Base-by-base conservation (phyloP, 1,140 invertebrate genomes). In the Patella vulgata region DNA sequence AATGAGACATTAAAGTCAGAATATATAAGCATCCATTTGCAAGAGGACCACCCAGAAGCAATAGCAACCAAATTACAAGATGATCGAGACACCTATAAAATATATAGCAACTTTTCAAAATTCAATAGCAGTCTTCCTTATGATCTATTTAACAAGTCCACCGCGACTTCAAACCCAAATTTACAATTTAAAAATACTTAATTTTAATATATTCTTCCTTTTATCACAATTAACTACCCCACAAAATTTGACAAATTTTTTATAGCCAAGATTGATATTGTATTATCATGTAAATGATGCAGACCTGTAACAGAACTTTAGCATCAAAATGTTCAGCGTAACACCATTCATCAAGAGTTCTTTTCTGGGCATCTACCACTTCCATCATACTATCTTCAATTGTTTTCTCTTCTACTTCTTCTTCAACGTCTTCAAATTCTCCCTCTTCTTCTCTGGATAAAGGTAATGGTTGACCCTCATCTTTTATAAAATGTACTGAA, bases 311-410 rank as follows among this genome's bases (percentile, higher is more conserved):
- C 4, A 85, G 67, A 19, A 81, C 63, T 30, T 79, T 56, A 23
- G 76, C 78, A 44, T 84, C 77, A 63, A 78, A 80, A 52, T 84
- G 81, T 62, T 85, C 83, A 36, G 80, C 77, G 75, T 80, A 84
- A 51, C 78, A 80, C 81, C 81, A 85, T 55, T 82, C 73, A 46
- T 82, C 81, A 4, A 85, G 67, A 46, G 71, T 70, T 21, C 83
- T 64, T 59, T 84, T 77, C 67, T 80, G 73, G 2, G 74, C 70
- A 48, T 77, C 73, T 9, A 77, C 71, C n/a, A 82, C 69, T 46
- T 81, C 73, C 43, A 75, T 68, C 62, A 82, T 63, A 21, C 65
- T 71, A 27, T 79, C 74, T 21, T 78, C 77, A 4, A 73, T 53
- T 3, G 58, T 70, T 42, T 74, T 73, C 17, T 57, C 63, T 48